These are phyloP conservation scores for Amblyraja radiata DNA, from an alignment of 2,797 vertebrate species.

Conservation along the genomic window DNA sequence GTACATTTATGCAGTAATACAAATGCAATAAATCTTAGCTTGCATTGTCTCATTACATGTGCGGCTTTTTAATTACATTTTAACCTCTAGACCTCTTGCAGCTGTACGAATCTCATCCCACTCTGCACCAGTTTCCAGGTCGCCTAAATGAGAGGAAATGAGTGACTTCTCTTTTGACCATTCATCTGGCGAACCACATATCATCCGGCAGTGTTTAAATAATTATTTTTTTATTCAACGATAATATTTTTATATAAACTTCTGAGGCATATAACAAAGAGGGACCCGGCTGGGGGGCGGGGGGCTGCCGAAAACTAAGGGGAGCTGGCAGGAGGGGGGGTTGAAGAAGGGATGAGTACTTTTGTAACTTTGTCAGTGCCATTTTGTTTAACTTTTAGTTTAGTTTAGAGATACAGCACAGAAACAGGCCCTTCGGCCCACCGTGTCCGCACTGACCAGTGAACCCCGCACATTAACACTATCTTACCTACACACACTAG, in stretches of 20 bases:
- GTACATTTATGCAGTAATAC: neutral
- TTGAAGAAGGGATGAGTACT: neutral
- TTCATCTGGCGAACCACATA: neutral
- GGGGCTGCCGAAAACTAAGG: no score
- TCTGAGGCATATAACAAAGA: no score
- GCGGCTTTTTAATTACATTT: neutral
- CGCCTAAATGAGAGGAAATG: neutral
- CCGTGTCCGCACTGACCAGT: no score
- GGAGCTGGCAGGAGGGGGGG: neutral
- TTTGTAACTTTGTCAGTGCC: neutral
- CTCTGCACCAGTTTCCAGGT: neutral
- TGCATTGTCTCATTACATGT: neutral
- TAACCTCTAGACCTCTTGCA: neutral
- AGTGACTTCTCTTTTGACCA: neutral
- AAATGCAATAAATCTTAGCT: neutral
- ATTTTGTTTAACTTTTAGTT: no score
- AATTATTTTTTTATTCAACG: no score
- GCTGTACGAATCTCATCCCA: neutral
- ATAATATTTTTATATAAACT: no score
- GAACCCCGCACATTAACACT: no score
- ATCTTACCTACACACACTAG: no score
- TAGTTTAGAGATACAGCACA: no score
- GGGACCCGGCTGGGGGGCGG: no score
- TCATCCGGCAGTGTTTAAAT: neutral
- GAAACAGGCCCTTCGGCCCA: no score